Base-by-base conservation (phyloP, 2,797 vertebrate species). In the Austrolebias charrua region DNA sequence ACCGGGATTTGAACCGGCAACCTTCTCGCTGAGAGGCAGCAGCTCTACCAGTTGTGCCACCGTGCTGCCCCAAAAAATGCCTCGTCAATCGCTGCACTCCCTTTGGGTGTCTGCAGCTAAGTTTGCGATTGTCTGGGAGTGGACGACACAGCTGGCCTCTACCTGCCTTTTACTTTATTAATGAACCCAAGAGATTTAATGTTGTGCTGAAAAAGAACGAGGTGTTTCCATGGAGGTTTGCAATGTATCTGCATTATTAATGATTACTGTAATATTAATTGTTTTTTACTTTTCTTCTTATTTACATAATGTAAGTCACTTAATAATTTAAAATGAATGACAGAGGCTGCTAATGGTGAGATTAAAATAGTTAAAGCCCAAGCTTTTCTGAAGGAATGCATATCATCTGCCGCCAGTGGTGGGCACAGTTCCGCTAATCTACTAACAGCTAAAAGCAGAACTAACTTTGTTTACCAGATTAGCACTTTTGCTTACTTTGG, bases 181-280 rank as follows among this genome's bases (percentile, higher is more conserved):
- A 76, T 76, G 63, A 70, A 38, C 54, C 55, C 52, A 2, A 13
- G 54, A 66, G 35, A 44, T 55, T 40, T 8, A 67, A 55, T 48
- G 54, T 50, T 51, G 11, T 47, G 58, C 45, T 18, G 38, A 40
- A 29, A 29, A 38, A 28, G 56, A 61, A 47, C 55, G 44, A 66
- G 24, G 40, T 64, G 58, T 69, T 77, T 75, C 66, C 50, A 76
- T 56, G 48, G 50, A 71, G 47, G 55, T 31, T 40, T 66, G 73
- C 15, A 20, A 60, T 60, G 55, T 24, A 5, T 43, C 29, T 69
- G 16, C 38, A 80, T 45, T 58, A 72, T 76, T 77, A 44, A 75
- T 51, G 28, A 15, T 35, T 40, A 13, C 60, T 82, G 54, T 57
- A 80, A 67, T 73, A 75, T 80, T 60, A 10, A 77, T 77, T 31